Evolutionary conservation across 2,797 vertebrate species (phyloP).

Genomic region (Chaetodon trifasciatus): DNA sequence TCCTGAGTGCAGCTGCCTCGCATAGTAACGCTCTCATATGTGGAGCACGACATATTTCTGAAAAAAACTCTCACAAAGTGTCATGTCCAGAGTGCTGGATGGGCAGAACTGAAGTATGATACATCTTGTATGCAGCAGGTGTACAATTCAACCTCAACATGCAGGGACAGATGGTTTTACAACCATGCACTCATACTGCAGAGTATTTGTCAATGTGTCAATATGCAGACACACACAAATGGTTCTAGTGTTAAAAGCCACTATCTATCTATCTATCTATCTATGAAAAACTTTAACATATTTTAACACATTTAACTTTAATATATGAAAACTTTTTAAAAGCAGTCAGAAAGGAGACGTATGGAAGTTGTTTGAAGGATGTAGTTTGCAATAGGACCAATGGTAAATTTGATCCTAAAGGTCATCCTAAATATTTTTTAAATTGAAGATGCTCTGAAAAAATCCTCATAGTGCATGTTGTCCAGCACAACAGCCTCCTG

Average conservation of each 20-base stretch:
- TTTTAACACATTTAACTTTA: too few relatives aligned
- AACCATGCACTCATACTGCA: slow-evolving; percentile 10
- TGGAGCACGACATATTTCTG: slow-evolving; percentile 5
- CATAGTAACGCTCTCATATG: neutral
- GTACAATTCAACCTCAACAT: slow-evolving; percentile 24
- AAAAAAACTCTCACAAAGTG: slow-evolving; percentile 22
- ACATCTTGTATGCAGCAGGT: slow-evolving; percentile 2
- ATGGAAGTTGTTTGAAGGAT: neutral
- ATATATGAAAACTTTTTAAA: neutral
- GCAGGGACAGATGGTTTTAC: neutral
- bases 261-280: too few relatives aligned
- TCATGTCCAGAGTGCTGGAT: slow-evolving; percentile 18
- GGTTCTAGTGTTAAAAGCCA: neutral
- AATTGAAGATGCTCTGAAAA: slow-evolving; percentile 3
- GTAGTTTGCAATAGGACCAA: neutral
- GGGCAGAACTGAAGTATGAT: slow-evolving; percentile 27
- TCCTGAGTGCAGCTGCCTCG: slow-evolving; percentile 15
- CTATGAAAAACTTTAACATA: too few relatives aligned
- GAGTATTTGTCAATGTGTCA: neutral
- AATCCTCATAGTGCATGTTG: neutral
- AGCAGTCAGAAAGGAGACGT: neutral
- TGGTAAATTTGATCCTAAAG: neutral
- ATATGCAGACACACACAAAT: neutral
- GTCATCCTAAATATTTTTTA: neutral
- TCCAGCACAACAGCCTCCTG: slow-evolving; percentile 24